Percentiles rank a stretch among this genome's conserved stretches.
These are phyloP conservation scores for Colaptes auratus DNA, from an alignment of 2,113 vertebrate genomes.

Conservation along the genomic window DNA sequence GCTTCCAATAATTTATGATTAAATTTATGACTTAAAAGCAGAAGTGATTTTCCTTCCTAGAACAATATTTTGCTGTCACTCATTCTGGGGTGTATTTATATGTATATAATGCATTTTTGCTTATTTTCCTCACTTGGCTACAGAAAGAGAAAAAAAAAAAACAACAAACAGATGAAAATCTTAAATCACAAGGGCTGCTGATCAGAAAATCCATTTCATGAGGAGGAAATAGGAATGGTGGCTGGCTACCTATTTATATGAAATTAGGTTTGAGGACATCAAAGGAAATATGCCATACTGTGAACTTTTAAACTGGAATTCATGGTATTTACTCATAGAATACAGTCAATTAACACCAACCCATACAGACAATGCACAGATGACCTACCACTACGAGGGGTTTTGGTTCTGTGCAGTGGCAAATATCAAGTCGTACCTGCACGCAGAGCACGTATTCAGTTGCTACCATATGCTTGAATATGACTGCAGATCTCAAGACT, in stretches of 20 bases:
- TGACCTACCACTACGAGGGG: background rate
- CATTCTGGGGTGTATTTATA: slow-evolving; percentile 34
- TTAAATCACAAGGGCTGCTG: background rate
- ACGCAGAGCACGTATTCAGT: slow-evolving; percentile 87
- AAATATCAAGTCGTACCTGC: slow-evolving; percentile 79
- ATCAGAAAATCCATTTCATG: slow-evolving; percentile 66
- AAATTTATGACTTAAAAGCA: slow-evolving; percentile 62
- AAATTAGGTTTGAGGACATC: slow-evolving; percentile 58
- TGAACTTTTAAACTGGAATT: slow-evolving; percentile 4
- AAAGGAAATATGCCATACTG: background rate
- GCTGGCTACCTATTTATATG: slow-evolving; percentile 24
- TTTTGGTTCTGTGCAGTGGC: background rate
- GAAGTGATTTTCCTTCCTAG: slow-evolving; percentile 43
- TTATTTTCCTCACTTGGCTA: slow-evolving; percentile 41
- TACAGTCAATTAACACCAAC: background rate
- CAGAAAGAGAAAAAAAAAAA: background rate
- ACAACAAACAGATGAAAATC: slow-evolving; percentile 35
- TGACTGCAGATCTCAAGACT: slow-evolving; percentile 86
- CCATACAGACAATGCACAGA: background rate
- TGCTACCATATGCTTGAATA: slow-evolving; percentile 86
- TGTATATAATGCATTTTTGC: slow-evolving; percentile 33
- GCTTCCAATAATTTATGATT: slow-evolving; percentile 45
- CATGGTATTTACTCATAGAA: background rate
- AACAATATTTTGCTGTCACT: slow-evolving; percentile 53
- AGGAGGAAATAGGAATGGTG: slow-evolving; percentile 25